A percentile compares a stretch with the other conserved stretches of the same genome.
phyloP scores from a whole-genome alignment of 2,888 invertebrate species.

The Polyommatus icarus region DNA sequence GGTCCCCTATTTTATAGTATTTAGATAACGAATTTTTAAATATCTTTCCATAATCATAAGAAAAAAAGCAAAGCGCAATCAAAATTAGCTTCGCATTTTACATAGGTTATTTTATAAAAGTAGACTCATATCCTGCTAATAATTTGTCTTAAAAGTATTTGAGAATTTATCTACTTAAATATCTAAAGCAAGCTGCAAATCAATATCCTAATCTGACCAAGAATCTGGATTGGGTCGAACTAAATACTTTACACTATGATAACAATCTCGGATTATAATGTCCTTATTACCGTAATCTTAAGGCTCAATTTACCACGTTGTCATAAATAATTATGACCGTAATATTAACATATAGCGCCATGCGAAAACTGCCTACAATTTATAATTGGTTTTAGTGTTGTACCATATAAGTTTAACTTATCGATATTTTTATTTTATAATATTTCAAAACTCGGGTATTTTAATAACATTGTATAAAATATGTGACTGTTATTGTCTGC shows the following conservation, averaged over 20 bases:
- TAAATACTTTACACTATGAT: constrained; percentile 26
- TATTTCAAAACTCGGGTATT: neutral
- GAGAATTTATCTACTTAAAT: neutral
- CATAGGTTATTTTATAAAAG: too few species aligned
- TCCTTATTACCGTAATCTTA: constrained; percentile 21
- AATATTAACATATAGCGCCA: constrained; percentile 16
- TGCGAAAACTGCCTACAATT: constrained; percentile 18
- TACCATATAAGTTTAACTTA: neutral
- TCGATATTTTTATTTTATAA: too few species aligned
- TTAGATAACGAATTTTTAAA: too few species aligned
- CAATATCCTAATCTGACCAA: constrained; percentile 12
- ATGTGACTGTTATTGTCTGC: too few species aligned
- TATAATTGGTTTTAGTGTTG: constrained; percentile 29
- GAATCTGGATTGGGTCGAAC: constrained; percentile 6
- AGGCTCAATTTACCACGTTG: constrained; percentile 24
- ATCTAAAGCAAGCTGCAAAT: neutral
- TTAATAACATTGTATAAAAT: too few species aligned
- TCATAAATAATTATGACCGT: constrained; percentile 21
- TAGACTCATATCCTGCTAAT: too few species aligned
- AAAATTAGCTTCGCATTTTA: too few species aligned
- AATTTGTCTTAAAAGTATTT: neutral
- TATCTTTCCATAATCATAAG: too few species aligned
- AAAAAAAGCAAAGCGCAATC: too few species aligned
- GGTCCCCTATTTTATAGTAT: too few species aligned
- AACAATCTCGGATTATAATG: constrained; percentile 26